These are phyloP conservation scores for Phaenicophaeus curvirostris DNA, from an alignment of 2,797 vertebrate species.

Conservation along the genomic window DNA sequence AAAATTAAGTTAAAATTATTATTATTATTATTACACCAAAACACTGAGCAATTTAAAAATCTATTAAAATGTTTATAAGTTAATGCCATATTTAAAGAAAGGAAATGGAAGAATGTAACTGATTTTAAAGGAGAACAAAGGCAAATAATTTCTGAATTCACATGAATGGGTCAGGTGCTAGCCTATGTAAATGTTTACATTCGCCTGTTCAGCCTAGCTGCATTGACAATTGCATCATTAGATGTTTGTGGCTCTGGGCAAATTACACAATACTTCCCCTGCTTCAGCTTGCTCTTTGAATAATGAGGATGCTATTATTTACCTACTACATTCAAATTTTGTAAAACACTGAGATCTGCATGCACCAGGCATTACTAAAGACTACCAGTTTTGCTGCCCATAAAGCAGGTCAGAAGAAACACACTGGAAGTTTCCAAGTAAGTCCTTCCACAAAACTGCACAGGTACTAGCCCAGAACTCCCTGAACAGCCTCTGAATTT, in stretches of 20 bases:
- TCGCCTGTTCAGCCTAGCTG: background rate
- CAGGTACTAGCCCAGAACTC: background rate
- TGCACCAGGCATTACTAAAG: background rate
- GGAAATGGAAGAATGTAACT: background rate
- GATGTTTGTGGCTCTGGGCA: background rate
- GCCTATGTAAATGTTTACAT: background rate
- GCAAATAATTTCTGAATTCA: background rate
- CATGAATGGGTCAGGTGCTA: background rate
- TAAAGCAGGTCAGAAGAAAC: background rate
- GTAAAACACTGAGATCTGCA: background rate
- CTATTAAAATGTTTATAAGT: background rate
- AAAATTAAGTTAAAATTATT: slow-evolving; percentile 3
- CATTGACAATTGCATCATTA: background rate
- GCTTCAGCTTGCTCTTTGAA: background rate
- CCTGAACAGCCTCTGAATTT: background rate
- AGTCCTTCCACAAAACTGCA: background rate
- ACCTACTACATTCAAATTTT: background rate
- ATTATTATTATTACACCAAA: background rate
- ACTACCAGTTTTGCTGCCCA: background rate
- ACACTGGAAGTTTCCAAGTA: background rate
- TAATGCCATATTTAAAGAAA: background rate
- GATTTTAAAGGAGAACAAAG: background rate
- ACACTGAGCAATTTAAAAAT: background rate
- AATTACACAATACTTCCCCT: background rate
- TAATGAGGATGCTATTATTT: background rate